Conservation (phyloP, 53 echinoderm and acorn worm species). For the Mesocentrotus franciscanus region DNA sequence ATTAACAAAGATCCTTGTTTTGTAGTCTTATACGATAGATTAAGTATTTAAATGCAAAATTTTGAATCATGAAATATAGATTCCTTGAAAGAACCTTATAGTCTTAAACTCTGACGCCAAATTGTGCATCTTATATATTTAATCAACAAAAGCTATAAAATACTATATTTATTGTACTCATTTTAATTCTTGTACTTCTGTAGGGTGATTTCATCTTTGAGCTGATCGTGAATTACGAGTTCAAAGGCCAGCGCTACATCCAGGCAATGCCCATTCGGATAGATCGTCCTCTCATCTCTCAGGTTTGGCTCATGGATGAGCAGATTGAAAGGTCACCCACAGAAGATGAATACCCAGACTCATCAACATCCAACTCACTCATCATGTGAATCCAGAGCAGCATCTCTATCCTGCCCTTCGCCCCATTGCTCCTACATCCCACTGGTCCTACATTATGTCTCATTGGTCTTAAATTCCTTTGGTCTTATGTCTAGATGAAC, state of each 20-base stretch:
- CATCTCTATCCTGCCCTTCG: background rate
- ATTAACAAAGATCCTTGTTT: too few species aligned
- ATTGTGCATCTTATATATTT: too few species aligned
- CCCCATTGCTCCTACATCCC: background rate
- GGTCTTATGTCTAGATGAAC: too few species aligned
- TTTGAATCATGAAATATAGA: too few species aligned
- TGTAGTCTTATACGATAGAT: too few species aligned
- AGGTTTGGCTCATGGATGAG: conserved; percentile 50
- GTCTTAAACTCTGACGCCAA: too few species aligned
- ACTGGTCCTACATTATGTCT: background rate
- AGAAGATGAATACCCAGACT: conserved; percentile 25
- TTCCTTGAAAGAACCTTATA: too few species aligned
- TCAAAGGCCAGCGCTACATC: background rate
- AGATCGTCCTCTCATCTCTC: conserved; percentile 34
- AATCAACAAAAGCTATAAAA: too few species aligned
- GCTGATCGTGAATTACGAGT: conserved; percentile 7
- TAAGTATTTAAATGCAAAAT: too few species aligned
- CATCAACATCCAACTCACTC: background rate
- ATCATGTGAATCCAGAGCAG: background rate
- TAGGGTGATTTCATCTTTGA: conserved; percentile 38
- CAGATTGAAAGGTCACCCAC: background rate
- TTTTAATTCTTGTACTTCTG: background rate
- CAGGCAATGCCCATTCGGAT: background rate
- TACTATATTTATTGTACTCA: background rate
- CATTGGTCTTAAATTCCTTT: too few species aligned